phyloP scores from a whole-genome alignment of 2,113 vertebrate species.

The Lontra canadensis region DNA sequence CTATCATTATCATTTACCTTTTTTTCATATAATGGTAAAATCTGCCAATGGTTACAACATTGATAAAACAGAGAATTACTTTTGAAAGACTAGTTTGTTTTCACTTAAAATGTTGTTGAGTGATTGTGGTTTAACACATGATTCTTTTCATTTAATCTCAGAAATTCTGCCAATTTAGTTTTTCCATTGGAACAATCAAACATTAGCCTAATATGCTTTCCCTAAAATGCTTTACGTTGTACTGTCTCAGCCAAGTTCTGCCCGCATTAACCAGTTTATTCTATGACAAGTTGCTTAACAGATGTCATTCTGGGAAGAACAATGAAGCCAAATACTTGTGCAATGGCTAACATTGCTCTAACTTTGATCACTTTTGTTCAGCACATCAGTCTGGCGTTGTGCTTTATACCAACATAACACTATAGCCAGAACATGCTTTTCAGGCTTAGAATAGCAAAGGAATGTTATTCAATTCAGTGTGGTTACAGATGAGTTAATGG shows the following conservation, averaged over 20 bases:
- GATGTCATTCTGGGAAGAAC: conserved; percentile 91
- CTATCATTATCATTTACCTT: neutral
- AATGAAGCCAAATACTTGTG: conserved; percentile 90
- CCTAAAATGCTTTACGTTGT: conserved; percentile 84
- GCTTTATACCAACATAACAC: conserved; percentile 96
- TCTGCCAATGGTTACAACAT: neutral
- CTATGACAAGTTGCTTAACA: conserved; percentile 92
- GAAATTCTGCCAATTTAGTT: conserved; percentile 81
- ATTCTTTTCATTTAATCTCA: conserved; percentile 77
- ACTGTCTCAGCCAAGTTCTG: conserved; percentile 85
- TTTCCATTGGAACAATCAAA: conserved; percentile 83
- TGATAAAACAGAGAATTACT: conserved; percentile 42
- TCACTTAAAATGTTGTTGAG: conserved; percentile 70
- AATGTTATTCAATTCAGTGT: conserved; percentile 95
- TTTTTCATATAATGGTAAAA: conserved; percentile 44
- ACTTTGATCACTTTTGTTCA: conserved; percentile 97
- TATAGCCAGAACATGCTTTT: conserved; percentile 88
- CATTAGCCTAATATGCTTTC: conserved; percentile 84
- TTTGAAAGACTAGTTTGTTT: conserved; percentile 73
- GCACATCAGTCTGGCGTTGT: conserved; percentile 97
- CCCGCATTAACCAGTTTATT: conserved; percentile 91
- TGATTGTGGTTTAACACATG: conserved; percentile 69
- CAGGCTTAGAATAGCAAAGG: conserved; percentile 93
- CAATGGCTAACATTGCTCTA: conserved; percentile 88
- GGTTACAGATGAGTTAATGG: conserved; percentile 93